Conservation (phyloP, 2,888 invertebrate species). For the Drosophila macrospina region DNA sequence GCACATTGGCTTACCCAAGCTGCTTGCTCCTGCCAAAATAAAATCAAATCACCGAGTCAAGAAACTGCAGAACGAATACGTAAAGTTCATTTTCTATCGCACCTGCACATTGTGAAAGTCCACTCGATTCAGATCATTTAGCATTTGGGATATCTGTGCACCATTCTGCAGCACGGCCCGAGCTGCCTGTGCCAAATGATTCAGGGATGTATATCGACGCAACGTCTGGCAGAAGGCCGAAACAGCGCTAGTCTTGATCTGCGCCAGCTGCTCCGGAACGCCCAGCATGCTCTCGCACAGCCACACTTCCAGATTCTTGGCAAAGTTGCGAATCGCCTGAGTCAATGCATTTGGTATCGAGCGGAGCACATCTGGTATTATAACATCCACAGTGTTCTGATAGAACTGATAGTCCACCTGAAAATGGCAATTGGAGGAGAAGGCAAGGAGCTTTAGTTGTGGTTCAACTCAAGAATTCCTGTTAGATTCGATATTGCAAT, state of each 20-base stretch:
- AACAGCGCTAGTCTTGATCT: slow-evolving; percentile 93
- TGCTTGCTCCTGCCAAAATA: slow-evolving; percentile 88
- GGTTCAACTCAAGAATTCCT: too few relatives aligned
- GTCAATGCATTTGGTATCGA: slow-evolving; percentile 97
- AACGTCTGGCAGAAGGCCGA: slow-evolving; percentile 97
- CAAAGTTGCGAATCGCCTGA: slow-evolving; percentile 96
- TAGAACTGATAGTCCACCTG: slow-evolving; percentile 96
- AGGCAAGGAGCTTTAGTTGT: too few relatives aligned
- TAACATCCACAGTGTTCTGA: slow-evolving; percentile 97
- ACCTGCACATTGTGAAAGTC: slow-evolving; percentile 99
- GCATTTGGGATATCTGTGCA: slow-evolving; percentile 98
- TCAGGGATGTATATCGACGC: slow-evolving; percentile 97
- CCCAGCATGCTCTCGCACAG: slow-evolving; percentile 93
- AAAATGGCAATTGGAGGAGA: background rate
- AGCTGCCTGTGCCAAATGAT: slow-evolving; percentile 95
- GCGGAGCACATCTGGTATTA: slow-evolving; percentile 97
- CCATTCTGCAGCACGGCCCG: slow-evolving; percentile 97
- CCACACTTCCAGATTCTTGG: slow-evolving; percentile 96
- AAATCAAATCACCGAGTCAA: too few relatives aligned
- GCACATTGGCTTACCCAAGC: slow-evolving; percentile 99
- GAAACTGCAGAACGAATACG: background rate
- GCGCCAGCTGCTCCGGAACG: slow-evolving; percentile 92
- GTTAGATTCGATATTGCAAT: too few relatives aligned
- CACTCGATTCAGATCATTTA: slow-evolving; percentile 97
- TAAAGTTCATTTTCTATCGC: slow-evolving; percentile 40